These are phyloP conservation scores for Andrena marginata DNA, from an alignment of 2,888 invertebrate genomes.

Conservation along the genomic window DNA sequence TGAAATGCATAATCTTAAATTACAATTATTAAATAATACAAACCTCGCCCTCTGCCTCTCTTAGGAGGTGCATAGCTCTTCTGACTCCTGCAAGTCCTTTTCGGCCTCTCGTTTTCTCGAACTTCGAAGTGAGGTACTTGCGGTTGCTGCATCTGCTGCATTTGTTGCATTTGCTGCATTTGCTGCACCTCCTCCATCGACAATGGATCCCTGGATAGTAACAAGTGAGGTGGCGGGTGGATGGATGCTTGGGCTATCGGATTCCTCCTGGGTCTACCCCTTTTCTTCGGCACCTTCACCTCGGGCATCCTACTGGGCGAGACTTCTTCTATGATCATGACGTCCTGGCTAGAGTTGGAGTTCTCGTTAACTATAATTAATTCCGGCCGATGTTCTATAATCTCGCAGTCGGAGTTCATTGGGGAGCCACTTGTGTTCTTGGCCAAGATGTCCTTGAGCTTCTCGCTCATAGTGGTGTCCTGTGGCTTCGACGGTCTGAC, in stretches of 20 bases:
- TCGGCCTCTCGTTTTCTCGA: constrained; percentile 81
- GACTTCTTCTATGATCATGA: constrained; percentile 84
- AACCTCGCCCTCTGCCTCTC: constrained; percentile 82
- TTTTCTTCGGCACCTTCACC: constrained; percentile 79
- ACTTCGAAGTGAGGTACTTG: constrained; percentile 62
- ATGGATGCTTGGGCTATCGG: constrained; percentile 59
- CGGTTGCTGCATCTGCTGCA: constrained; percentile 52
- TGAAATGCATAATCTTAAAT: neutral
- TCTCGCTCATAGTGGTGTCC: constrained; percentile 76
- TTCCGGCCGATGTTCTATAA: constrained; percentile 83
- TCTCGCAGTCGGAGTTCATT: constrained; percentile 80
- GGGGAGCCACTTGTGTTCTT: constrained; percentile 73
- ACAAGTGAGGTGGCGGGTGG: constrained; percentile 51
- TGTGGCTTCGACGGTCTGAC: constrained; percentile 69
- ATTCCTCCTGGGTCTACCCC: constrained; percentile 82
- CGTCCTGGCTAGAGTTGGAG: constrained; percentile 84
- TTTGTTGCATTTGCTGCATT: constrained; percentile 29
- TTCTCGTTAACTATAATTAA: constrained; percentile 84
- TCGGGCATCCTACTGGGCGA: constrained; percentile 75
- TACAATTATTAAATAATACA: constrained; percentile 38
- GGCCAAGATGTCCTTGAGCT: constrained; percentile 76
- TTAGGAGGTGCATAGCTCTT: constrained; percentile 84
- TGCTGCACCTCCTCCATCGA: constrained; percentile 76
- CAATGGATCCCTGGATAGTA: constrained; percentile 76
- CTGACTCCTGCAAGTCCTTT: constrained; percentile 82